Evolutionary conservation across 2,888 invertebrate genomes (phyloP).

Genomic region (Meiosimyza decipiens): DNA sequence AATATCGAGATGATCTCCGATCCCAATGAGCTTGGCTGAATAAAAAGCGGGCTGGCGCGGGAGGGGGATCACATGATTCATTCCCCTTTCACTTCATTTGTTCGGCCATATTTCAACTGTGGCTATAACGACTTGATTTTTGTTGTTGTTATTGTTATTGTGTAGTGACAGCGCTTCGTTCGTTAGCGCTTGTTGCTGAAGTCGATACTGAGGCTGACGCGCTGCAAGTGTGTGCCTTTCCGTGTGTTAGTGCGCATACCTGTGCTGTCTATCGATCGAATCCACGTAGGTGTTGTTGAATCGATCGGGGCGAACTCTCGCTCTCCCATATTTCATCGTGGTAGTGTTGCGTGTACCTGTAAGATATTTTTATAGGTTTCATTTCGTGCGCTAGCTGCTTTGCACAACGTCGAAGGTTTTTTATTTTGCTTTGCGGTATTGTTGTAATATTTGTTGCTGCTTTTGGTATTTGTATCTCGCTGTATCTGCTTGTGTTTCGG

Average conservation of each 20-base stretch:
- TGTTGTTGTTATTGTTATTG: conserved; percentile 17
- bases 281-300: conserved; percentile 32
- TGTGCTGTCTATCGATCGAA: not conserved
- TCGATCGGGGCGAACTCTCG: not conserved
- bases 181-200: no score
- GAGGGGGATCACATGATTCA: not conserved
- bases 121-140: conserved; percentile 21
- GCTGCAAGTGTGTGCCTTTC: not conserved
- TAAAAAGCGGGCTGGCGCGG: no score
- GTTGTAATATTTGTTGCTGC: conserved; percentile 6
- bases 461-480: conserved; percentile 35
- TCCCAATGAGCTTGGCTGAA: not conserved
- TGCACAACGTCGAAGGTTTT: conserved; percentile 32
- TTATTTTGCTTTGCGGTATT: conserved; percentile 21
- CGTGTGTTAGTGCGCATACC: not conserved
- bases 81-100: not conserved
- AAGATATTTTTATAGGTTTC: conserved; percentile 30
- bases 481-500: conserved; percentile 26
- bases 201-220: not conserved
- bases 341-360: conserved; percentile 18
- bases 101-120: conserved; percentile 39
- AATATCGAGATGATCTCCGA: no score
- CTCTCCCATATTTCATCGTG: conserved; percentile 13
- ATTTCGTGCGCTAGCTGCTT: conserved; percentile 17
- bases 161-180: no score